Base-by-base conservation (phyloP, 2,113 vertebrate genomes). In the Addax nasomaculatus region DNA sequence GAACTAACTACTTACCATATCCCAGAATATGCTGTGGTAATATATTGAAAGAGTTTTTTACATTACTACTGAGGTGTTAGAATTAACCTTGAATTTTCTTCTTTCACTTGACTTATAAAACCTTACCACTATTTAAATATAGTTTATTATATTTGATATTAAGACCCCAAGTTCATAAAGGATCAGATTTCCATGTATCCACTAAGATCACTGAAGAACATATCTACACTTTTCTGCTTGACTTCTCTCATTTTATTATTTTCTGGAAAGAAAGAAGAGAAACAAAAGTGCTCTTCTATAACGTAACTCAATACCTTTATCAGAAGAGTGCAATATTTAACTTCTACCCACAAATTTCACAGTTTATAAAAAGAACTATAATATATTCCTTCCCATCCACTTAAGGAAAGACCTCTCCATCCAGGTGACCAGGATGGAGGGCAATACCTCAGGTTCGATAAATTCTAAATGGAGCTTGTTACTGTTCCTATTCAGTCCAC, bases 21-120 rank as follows among this genome's bases (percentile, higher is more conserved):
- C 11, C 53, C 45, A 95, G 80, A 83, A 27, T 39, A 70, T 29
- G 4, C 36, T 83, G 73, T 6, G n/a, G 19, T 19, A 64, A 13
- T 23, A 64, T 39, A 79, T 0, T 13, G 11, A 85, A 95, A 96
- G 64, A 55, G 9, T 9, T 96, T 95, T 93, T 80, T 6, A 90
- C 76, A 95, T 85, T 39, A 78, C 39, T 94, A 29, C 1, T 36
- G 6, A 7, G 96, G n/a, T 91, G 47, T 16, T 73, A 97, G 80
- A 91, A 97, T 90, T 93, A 84, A 0, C 51, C 96, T 87, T 81
- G 80, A 90, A 88, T 91, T 95, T 96, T 88, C 45, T 97, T 95
- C 76, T 95, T 95, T 85, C 84, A 79, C 29, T 5, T 90, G 89
- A 89, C 45, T 81, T 93, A 86, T 73, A 89, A 97, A 81, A 64